phyloP scores from a whole-genome alignment of 2,113 vertebrate species.

The Typhlomys cinereus region DNA sequence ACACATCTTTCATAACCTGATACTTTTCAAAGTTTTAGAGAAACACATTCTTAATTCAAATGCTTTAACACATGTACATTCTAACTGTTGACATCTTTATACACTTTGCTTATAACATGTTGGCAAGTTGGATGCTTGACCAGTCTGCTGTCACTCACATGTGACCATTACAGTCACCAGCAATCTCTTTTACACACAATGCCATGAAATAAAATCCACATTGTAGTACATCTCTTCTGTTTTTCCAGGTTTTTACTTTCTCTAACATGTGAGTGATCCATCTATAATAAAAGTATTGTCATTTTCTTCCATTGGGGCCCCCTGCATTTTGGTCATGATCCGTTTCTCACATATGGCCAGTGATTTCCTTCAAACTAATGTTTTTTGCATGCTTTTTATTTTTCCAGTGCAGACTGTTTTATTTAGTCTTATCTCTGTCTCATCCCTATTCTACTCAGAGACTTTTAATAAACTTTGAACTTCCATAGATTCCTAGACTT shows the following conservation, averaged over 20 bases:
- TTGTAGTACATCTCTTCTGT: not conserved
- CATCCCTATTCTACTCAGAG: not conserved
- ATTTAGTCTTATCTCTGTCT: not conserved
- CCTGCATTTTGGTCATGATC: not conserved
- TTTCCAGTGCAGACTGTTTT: not conserved
- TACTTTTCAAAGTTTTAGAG: not conserved
- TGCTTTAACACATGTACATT: not conserved
- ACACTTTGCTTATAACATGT: not conserved
- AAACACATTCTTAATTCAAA: not conserved
- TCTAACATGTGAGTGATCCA: not conserved
- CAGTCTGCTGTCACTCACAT: rapidly evolving
- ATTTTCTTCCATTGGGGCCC: not conserved
- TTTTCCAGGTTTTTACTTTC: not conserved
- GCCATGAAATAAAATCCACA: not conserved
- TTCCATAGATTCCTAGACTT: not conserved
- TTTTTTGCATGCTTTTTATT: not conserved
- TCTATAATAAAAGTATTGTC: not conserved
- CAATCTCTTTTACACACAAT: not conserved
- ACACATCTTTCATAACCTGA: not conserved
- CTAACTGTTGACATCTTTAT: not conserved
- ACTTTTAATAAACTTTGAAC: not conserved
- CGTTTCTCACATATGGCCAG: not conserved
- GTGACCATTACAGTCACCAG: rapidly evolving
- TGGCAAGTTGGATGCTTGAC: not conserved
- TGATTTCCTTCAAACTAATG: not conserved